These are phyloP conservation scores for Hemicordylus capensis DNA, from an alignment of 2,113 vertebrate genomes.

Conservation along the genomic window DNA sequence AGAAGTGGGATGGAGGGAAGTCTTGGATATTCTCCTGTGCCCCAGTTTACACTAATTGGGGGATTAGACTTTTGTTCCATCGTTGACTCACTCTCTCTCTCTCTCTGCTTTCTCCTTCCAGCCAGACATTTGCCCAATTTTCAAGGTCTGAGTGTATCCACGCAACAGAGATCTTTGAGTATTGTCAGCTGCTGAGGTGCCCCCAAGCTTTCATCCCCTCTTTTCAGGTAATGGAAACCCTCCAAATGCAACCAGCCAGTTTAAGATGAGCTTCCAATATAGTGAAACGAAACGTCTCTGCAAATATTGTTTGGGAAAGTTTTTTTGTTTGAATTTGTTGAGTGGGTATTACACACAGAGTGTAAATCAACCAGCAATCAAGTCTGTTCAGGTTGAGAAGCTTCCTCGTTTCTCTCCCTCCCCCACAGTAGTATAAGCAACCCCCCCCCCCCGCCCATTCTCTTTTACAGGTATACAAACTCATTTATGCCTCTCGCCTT, in stretches of 20 bases:
- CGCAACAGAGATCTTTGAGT: slow-evolving; percentile 88
- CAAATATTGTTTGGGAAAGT: background rate
- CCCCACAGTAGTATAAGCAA: background rate
- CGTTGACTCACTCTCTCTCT: background rate
- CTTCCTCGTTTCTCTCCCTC: background rate
- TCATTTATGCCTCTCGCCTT: slow-evolving; percentile 88
- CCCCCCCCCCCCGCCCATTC: too few species aligned
- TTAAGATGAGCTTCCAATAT: background rate
- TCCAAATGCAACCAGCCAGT: background rate
- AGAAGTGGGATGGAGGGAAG: background rate
- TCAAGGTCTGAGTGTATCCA: slow-evolving; percentile 83
- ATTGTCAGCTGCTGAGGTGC: slow-evolving; percentile 81
- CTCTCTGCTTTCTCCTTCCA: slow-evolving; percentile 56
- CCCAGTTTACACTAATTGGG: background rate
- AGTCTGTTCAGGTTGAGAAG: too few species aligned
- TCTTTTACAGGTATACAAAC: slow-evolving; percentile 85
- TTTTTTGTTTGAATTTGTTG: too few species aligned
- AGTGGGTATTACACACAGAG: too few species aligned
- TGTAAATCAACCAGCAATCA: too few species aligned
- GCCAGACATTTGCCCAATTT: slow-evolving; percentile 81
- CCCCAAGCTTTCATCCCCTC: slow-evolving; percentile 77
- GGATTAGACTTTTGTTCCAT: background rate
- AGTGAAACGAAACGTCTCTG: background rate
- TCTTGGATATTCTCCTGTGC: background rate
- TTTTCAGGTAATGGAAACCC: slow-evolving; percentile 82